A percentile compares a stretch with the other conserved stretches of the same genome.
Evolutionary conservation across 2,797 vertebrate genomes (phyloP).

Genomic region (Avahi laniger): DNA sequence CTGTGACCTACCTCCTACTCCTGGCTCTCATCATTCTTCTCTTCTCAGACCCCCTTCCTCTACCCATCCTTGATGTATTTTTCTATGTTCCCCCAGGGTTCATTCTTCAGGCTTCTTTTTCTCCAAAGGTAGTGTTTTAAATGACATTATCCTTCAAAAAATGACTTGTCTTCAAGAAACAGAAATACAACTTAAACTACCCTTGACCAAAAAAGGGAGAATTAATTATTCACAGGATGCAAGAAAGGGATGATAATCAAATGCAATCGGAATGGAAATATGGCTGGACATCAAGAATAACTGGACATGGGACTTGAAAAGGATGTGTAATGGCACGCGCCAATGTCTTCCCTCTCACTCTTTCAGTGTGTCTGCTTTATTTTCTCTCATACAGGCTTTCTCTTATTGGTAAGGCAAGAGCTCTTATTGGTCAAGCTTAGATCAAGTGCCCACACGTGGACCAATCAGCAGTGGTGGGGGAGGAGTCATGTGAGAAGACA

Average conservation of each 20-base stretch:
- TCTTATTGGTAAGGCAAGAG: not conserved
- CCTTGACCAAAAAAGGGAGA: not conserved
- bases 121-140: not conserved
- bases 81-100: not conserved
- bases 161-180: not conserved
- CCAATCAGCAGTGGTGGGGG: not conserved
- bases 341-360: not conserved
- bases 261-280: not conserved
- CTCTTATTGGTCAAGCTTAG: not conserved
- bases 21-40: not conserved
- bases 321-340: not conserved
- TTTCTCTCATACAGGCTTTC: not conserved
- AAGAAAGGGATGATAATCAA: constrained; percentile 10
- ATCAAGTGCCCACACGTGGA: not conserved
- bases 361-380: not conserved
- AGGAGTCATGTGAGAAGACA: not conserved
- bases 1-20: not conserved
- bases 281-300: not conserved
- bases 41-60: not conserved
- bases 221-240: constrained; percentile 45
- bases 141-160: constrained; percentile 19
- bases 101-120: not conserved
- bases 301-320: not conserved
- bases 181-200: constrained; percentile 16
- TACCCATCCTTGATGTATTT: not conserved